phyloP scores from a whole-genome alignment of 2,888 invertebrate species.

The Imbricaverruca yamaguchii region DNA sequence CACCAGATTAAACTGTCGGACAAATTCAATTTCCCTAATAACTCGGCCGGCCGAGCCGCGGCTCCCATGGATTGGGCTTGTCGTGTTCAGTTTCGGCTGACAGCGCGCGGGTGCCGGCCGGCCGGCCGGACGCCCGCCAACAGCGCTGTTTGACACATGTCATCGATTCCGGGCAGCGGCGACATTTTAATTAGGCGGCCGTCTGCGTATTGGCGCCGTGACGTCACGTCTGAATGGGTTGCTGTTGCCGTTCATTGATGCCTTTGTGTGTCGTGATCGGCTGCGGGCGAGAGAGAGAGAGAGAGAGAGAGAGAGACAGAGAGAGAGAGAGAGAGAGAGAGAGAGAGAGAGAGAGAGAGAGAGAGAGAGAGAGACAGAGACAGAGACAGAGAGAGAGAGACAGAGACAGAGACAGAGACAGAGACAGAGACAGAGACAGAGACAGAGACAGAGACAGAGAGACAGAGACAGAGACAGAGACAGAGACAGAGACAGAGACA shows the following conservation, averaged over 20 bases:
- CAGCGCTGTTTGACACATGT: neutral
- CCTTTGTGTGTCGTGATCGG: too few relatives aligned
- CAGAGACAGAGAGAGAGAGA: neutral
- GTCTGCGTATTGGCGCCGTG: too few relatives aligned
- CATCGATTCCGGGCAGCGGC: neutral
- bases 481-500: constrained; percentile 24
- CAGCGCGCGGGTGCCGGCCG: neutral
- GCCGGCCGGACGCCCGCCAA: too few relatives aligned
- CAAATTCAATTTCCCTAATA: constrained; percentile 1
- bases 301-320: constrained; percentile 23
- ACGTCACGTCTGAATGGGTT: too few relatives aligned
- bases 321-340: neutral
- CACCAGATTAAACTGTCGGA: neutral
- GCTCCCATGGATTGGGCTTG: neutral
- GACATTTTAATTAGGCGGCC: neutral
- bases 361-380: constrained; percentile 22
- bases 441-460: constrained; percentile 23
- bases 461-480: constrained; percentile 25
- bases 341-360: constrained; percentile 15
- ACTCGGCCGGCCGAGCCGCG: neutral
- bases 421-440: constrained; percentile 24
- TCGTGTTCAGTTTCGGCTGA: neutral
- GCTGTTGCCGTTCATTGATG: too few relatives aligned
- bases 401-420: constrained; percentile 22
- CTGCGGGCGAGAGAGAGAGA: neutral